Evolutionary conservation across 2,888 invertebrate species (phyloP).

Genomic region (Odontocerum albicorne): DNA sequence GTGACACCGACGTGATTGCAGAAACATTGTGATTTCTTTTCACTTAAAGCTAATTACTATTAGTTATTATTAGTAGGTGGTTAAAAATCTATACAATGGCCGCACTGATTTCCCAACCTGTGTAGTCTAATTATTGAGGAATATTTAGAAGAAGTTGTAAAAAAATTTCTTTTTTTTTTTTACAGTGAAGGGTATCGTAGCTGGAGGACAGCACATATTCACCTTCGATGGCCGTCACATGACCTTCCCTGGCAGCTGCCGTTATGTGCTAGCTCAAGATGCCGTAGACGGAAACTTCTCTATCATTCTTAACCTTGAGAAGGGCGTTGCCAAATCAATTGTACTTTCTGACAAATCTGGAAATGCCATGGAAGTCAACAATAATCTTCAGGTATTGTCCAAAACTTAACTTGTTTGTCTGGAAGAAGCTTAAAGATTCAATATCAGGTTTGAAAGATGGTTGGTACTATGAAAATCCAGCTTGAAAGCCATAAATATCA

Average conservation of each 20-base stretch:
- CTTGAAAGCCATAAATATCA: too few relatives aligned
- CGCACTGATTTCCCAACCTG: too few relatives aligned
- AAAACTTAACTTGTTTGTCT: background rate
- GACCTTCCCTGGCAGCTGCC: constrained; percentile 80
- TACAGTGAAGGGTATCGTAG: constrained; percentile 44
- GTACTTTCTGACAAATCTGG: constrained; percentile 71
- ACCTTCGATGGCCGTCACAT: constrained; percentile 85
- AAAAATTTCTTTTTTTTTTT: constrained; percentile 5
- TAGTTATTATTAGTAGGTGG: background rate
- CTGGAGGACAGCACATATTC: constrained; percentile 82
- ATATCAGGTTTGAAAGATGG: too few relatives aligned
- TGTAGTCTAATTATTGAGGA: background rate
- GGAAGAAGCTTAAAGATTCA: too few relatives aligned
- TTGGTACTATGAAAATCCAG: too few relatives aligned
- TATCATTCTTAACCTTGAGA: constrained; percentile 69
- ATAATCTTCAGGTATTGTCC: constrained; percentile 61
- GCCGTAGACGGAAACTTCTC: constrained; percentile 86
- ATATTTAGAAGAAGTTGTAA: too few relatives aligned
- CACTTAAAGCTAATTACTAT: too few relatives aligned
- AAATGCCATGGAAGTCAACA: constrained; percentile 62
- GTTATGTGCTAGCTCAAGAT: constrained; percentile 83
- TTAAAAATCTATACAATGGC: background rate
- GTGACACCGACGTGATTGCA: too few relatives aligned
- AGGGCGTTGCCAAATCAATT: constrained; percentile 68
- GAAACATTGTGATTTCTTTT: too few relatives aligned